phyloP scores from a whole-genome alignment of 2,797 vertebrate species.

The Cuniculus paca region DNA sequence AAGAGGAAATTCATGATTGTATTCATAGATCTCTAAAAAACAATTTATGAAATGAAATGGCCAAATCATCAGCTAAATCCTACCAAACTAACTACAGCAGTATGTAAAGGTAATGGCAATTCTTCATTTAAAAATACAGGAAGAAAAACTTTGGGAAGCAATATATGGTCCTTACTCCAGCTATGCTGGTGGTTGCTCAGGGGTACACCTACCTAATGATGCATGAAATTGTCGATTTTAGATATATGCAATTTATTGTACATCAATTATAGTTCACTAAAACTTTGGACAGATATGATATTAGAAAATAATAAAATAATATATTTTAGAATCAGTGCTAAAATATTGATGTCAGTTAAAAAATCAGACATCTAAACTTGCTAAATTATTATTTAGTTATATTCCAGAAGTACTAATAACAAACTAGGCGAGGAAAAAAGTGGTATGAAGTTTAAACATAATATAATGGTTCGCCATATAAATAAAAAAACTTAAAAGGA shows the following conservation, averaged over 20 bases:
- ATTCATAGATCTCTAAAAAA: not conserved
- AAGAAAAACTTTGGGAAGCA: not conserved
- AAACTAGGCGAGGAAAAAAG: not conserved
- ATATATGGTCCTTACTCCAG: not conserved
- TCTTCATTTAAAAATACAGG: not conserved
- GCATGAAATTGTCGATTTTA: not conserved
- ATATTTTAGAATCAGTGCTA: not conserved
- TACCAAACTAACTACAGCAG: not conserved
- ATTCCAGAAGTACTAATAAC: not conserved
- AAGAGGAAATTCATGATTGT: slow-evolving; percentile 25
- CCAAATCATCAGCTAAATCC: not conserved
- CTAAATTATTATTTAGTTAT: not conserved
- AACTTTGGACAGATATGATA: not conserved
- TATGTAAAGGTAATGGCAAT: not conserved
- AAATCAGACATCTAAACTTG: not conserved
- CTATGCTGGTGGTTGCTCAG: not conserved
- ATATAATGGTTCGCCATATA: not conserved
- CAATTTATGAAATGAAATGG: not conserved
- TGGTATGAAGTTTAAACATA: not conserved
- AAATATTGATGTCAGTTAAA: not conserved
- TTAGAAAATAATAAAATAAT: slow-evolving; percentile 9
- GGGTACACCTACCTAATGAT: not conserved
- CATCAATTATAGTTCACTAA: not conserved
- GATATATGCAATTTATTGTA: not conserved
- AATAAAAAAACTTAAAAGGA: not conserved